These are phyloP conservation scores for Microcebus ravelobensis DNA, from an alignment of 2,113 vertebrate genomes.

Conservation along the genomic window DNA sequence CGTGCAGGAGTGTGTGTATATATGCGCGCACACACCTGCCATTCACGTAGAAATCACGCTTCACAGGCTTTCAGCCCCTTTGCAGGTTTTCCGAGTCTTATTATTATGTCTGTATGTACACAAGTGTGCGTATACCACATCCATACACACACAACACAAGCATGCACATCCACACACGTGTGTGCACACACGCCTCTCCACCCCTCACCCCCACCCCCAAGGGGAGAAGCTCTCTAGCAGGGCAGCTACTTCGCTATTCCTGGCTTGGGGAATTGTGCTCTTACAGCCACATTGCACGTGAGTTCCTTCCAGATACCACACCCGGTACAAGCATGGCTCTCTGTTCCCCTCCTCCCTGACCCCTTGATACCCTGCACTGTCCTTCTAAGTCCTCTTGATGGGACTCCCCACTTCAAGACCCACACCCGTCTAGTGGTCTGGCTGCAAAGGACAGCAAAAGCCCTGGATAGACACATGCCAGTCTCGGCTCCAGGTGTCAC, in stretches of 20 bases:
- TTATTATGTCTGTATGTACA: not conserved
- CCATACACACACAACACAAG: too few relatives aligned
- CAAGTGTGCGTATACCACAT: not conserved
- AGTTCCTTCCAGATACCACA: not conserved
- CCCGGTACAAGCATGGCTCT: not conserved
- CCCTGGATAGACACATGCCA: not conserved
- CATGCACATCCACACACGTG: fast-evolving
- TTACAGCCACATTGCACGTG: fast-evolving
- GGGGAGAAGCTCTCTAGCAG: not conserved
- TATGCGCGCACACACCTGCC: fast-evolving
- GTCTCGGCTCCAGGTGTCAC: not conserved
- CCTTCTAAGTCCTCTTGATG: not conserved
- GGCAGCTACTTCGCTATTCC: not conserved
- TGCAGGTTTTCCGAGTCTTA: not conserved
- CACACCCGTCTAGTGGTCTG: not conserved
- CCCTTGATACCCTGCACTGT: not conserved
- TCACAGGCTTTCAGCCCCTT: not conserved
- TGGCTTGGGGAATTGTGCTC: not conserved
- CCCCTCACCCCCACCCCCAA: not conserved
- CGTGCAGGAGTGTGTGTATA: too few relatives aligned
- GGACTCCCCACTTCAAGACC: not conserved
- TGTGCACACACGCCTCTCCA: not conserved
- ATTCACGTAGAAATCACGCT: not conserved
- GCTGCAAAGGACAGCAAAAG: not conserved
- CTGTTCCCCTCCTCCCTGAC: not conserved